Evolutionary conservation across 1,140 invertebrate genomes (phyloP).

Genomic region (Drosophila fuyamai): DNA sequence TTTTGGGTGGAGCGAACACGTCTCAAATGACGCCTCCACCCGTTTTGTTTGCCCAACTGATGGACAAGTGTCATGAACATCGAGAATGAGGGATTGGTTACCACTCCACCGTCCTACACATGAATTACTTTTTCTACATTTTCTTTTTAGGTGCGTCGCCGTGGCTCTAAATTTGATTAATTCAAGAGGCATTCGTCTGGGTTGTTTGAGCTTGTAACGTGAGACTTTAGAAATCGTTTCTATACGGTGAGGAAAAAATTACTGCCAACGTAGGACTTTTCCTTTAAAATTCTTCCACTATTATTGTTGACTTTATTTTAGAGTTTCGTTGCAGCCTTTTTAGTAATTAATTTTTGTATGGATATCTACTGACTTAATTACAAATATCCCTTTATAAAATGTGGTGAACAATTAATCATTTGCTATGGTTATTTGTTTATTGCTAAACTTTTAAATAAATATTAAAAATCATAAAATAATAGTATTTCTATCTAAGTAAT

Average conservation of each 20-base stretch:
- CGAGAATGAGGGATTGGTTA: conserved; percentile 64
- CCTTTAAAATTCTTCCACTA: no score
- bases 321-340: no score
- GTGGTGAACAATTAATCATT: no score
- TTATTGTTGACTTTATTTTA: no score
- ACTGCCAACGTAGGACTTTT: not conserved
- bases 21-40: conserved; percentile 67
- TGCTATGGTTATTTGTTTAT: no score
- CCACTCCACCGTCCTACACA: conserved; percentile 3
- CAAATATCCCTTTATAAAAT: no score
- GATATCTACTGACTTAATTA: no score
- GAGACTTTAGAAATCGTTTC: conserved; percentile 10
- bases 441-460: no score
- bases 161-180: conserved; percentile 74
- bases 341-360: no score
- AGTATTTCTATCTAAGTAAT: no score
- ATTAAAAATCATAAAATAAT: no score
- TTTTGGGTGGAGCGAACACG: conserved; percentile 63
- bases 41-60: conserved; percentile 69
- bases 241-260: not conserved
- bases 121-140: conserved; percentile 23
- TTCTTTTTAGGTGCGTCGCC: conserved; percentile 55
- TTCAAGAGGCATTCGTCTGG: conserved; percentile 41
- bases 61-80: conserved; percentile 78
- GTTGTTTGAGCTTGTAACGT: conserved; percentile 30